phyloP scores from a whole-genome alignment of 2,888 invertebrate genomes.

The Polyommatus iphigenia region DNA sequence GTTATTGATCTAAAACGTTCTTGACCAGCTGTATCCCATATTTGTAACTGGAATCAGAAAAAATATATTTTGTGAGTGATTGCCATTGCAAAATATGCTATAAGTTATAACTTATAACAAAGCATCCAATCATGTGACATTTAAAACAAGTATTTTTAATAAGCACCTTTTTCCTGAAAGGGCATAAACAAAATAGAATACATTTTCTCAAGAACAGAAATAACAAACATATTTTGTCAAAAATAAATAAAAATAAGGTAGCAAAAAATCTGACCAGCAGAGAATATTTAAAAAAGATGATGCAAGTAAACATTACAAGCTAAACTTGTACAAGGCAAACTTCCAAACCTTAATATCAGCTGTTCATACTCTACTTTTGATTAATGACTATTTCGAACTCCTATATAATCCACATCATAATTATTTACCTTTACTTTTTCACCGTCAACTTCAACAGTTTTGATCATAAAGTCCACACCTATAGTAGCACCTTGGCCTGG shows the following conservation, averaged over 20 bases:
- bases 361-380: not conserved
- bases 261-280: not conserved
- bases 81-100: not conserved
- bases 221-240: not conserved
- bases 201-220: not conserved
- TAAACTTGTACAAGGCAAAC: not conserved
- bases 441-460: constrained; percentile 97
- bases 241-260: not conserved
- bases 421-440: constrained; percentile 92
- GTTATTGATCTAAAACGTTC: constrained; percentile 98
- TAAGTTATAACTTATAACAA: not conserved
- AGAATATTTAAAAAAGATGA: not conserved
- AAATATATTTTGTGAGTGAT: not conserved
- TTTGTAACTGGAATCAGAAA: constrained; percentile 88
- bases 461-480: constrained; percentile 99
- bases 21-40: constrained; percentile 99
- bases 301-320: not conserved
- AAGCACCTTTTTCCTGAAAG: too few species aligned
- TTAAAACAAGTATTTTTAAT: too few species aligned
- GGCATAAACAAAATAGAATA: too few species aligned
- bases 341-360: not conserved
- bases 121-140: too few species aligned
- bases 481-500: constrained; percentile 99
- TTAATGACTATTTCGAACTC: not conserved
- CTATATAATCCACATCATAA: not conserved